Conservation (phyloP, 1,140 invertebrate genomes). For the Calliphora vicina region DNA sequence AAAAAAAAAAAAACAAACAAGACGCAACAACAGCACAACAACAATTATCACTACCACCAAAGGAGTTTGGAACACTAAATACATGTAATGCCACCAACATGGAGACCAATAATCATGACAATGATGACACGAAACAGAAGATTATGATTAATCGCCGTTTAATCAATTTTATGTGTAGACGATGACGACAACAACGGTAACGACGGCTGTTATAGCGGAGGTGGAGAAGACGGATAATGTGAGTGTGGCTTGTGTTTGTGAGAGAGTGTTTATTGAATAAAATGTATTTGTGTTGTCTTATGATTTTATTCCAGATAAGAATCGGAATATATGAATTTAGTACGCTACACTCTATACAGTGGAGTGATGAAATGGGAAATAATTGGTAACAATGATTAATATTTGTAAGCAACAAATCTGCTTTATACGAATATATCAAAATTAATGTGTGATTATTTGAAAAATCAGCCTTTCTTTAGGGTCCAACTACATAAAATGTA, state of each 20-base stretch:
- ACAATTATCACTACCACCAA: conserved; percentile 18
- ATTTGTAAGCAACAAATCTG: too few species aligned
- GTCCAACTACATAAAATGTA: too few species aligned
- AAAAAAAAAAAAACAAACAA: not conserved
- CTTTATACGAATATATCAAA: too few species aligned
- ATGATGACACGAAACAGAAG: conserved; percentile 22
- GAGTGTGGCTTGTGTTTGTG: too few species aligned
- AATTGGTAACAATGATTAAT: too few species aligned
- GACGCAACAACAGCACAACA: conserved; percentile 7
- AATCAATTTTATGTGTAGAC: conserved; percentile 7
- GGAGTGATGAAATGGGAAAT: too few species aligned
- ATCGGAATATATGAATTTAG: not conserved
- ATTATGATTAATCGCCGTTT: conserved; percentile 26
- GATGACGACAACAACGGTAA: not conserved
- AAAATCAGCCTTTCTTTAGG: too few species aligned
- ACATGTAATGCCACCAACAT: conserved; percentile 12
- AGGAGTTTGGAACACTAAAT: not conserved
- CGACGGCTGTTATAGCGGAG: too few species aligned
- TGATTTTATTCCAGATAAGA: not conserved
- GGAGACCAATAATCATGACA: conserved; percentile 27
- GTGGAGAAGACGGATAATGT: too few species aligned
- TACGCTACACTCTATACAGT: not conserved
- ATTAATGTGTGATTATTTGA: too few species aligned
- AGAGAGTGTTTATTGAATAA: not conserved
- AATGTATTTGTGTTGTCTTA: not conserved